Percentiles rank a stretch among this genome's conserved stretches.
Conservation (phyloP, 2,888 invertebrate genomes). For the Euphydryas editha region DNA sequence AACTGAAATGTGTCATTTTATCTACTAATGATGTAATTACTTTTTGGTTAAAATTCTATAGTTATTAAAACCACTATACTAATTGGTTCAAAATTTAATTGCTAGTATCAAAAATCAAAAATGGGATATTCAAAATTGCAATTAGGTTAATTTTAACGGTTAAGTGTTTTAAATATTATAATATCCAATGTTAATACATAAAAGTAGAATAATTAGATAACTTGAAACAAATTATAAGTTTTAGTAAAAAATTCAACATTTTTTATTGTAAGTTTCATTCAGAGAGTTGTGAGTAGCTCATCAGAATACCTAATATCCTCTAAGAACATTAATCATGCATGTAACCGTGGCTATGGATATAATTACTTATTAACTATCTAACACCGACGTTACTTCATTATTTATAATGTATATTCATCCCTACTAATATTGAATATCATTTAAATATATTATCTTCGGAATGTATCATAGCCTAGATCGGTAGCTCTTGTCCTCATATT, state of each 20-base stretch:
- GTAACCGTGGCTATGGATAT: constrained; percentile 19
- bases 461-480: neutral
- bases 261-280: constrained; percentile 30
- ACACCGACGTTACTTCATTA: constrained; percentile 5
- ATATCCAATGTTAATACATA: too few species aligned
- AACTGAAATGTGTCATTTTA: neutral
- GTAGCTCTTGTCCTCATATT: too few species aligned
- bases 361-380: constrained; percentile 22
- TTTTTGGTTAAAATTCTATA: too few species aligned
- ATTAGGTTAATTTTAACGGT: neutral
- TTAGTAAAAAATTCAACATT: constrained; percentile 27
- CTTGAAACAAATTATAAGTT: too few species aligned
- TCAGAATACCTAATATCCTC: constrained; percentile 35
- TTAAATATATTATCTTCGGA: neutral
- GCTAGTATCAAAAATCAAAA: too few species aligned
- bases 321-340: constrained; percentile 33
- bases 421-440: neutral
- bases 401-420: neutral
- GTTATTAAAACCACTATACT: too few species aligned
- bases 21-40: too few species aligned
- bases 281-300: constrained; percentile 38
- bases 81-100: too few species aligned
- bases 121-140: too few species aligned
- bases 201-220: too few species aligned
- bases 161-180: too few species aligned